Conservation (phyloP, 2,888 invertebrate species). For the Leucoma salicis region DNA sequence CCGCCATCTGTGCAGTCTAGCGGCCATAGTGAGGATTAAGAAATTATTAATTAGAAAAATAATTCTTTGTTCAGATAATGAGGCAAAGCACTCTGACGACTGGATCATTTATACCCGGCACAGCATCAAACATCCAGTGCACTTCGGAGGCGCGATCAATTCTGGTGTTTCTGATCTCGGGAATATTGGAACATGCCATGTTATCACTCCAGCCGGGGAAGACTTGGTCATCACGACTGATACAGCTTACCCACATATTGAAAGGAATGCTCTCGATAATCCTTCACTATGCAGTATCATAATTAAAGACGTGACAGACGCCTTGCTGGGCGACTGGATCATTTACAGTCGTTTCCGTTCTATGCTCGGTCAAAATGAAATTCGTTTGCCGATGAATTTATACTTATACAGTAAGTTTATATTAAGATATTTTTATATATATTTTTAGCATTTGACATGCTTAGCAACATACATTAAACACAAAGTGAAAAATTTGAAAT, state of each 20-base stretch:
- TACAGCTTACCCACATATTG: constrained; percentile 37
- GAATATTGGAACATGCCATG: constrained; percentile 36
- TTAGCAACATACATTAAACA: too few species aligned
- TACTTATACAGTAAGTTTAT: constrained; percentile 43
- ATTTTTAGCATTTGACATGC: too few species aligned
- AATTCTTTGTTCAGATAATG: constrained; percentile 3
- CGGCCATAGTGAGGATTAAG: too few species aligned
- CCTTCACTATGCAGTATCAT: constrained; percentile 34
- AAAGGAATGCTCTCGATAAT: constrained; percentile 20
- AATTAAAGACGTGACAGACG: constrained; percentile 36
- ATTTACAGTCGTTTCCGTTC: constrained; percentile 39
- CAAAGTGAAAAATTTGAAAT: too few species aligned
- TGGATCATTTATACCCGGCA: constrained; percentile 19
- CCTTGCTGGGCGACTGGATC: constrained; percentile 43
- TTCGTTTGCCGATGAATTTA: constrained; percentile 37
- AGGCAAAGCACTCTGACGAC: neutral
- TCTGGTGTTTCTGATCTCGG: constrained; percentile 32
- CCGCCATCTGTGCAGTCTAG: too few species aligned
- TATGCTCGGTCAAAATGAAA: constrained; percentile 26
- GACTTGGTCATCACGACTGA: constrained; percentile 33
- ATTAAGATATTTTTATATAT: too few species aligned
- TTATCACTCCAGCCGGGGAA: constrained; percentile 48
- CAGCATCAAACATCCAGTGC: constrained; percentile 36
- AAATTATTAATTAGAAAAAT: too few species aligned
- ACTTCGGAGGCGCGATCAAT: constrained; percentile 35